phyloP scores from a whole-genome alignment of 2,888 invertebrate genomes.

The Athrips mouffetella region DNA sequence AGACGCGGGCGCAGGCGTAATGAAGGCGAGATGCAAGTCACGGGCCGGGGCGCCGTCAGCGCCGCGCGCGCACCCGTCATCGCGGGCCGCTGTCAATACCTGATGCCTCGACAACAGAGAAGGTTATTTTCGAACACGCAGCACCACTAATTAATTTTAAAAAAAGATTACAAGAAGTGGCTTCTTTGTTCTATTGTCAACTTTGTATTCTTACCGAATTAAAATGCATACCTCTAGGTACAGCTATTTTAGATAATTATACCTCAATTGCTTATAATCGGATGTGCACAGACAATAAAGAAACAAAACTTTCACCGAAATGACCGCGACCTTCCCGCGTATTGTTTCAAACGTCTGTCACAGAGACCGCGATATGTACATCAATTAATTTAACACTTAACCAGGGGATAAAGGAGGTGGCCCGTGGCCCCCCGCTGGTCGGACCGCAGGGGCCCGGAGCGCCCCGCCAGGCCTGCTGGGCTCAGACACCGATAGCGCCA shows the following conservation, averaged over 20 bases:
- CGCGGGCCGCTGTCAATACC: conserved; percentile 63
- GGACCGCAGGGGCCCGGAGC: conserved; percentile 31
- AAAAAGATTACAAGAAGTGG: conserved; percentile 62
- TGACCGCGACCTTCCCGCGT: conserved; percentile 19
- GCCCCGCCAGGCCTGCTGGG: conserved; percentile 44
- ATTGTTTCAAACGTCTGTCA: conserved; percentile 26
- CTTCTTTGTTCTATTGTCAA: conserved; percentile 64
- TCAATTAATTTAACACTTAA: conserved; percentile 67
- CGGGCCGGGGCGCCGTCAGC: conserved; percentile 61
- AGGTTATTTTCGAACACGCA: conserved; percentile 71
- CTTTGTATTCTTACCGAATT: conserved; percentile 17
- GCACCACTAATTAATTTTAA: conserved; percentile 73
- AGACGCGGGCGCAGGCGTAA: conserved; percentile 49
- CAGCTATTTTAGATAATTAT: background rate
- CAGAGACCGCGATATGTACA: conserved; percentile 40
- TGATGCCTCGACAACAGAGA: conserved; percentile 67
- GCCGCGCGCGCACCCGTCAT: conserved; percentile 44
- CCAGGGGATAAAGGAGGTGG: conserved; percentile 37
- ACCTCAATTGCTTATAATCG: too few species aligned
- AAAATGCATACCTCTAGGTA: too few species aligned
- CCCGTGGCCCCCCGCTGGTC: conserved; percentile 30
- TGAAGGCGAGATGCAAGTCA: conserved; percentile 74
- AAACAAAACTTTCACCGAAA: background rate
- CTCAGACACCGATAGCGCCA: conserved; percentile 58
- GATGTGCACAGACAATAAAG: too few species aligned